phyloP scores from a whole-genome alignment of 2,797 vertebrate genomes.

The Pygocentrus nattereri region DNA sequence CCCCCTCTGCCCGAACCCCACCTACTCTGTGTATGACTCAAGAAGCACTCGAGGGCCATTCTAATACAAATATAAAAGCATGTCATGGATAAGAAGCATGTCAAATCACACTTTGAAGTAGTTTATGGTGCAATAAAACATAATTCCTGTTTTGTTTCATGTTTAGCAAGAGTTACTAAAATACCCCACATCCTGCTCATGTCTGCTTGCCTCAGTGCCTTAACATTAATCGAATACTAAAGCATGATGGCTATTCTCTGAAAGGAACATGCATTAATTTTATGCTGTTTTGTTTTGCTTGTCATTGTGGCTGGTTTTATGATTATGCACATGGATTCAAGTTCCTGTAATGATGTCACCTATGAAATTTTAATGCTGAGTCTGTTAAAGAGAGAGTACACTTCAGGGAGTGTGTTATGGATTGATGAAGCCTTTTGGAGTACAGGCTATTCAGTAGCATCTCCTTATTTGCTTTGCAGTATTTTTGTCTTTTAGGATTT shows the following conservation, averaged over 20 bases:
- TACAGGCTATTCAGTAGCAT: constrained; percentile 9
- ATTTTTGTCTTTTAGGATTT: constrained; percentile 12
- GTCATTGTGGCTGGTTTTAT: constrained; percentile 30
- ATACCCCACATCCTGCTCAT: neutral
- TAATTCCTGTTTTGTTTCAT: constrained; percentile 34
- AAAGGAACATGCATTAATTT: neutral
- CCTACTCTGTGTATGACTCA: constrained; percentile 12
- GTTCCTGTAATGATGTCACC: constrained; percentile 28
- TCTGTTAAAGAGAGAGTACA: constrained; percentile 25
- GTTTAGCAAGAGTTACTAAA: constrained; percentile 22
- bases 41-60: constrained; percentile 18
- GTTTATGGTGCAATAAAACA: constrained; percentile 38
- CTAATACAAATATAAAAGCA: constrained; percentile 45
- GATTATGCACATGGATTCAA: constrained; percentile 16
- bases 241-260: constrained; percentile 9
- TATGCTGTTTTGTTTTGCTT: neutral
- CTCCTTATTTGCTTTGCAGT: constrained; percentile 23
- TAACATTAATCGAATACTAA: constrained; percentile 35
- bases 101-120: constrained; percentile 54
- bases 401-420: constrained; percentile 3
- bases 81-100: constrained; percentile 33
- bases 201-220: neutral
- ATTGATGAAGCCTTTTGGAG: constrained; percentile 10
- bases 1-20: constrained; percentile 26
- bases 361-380: constrained; percentile 53